phyloP scores from a whole-genome alignment of 2,797 vertebrate genomes.

The Buceros bicornis region DNA sequence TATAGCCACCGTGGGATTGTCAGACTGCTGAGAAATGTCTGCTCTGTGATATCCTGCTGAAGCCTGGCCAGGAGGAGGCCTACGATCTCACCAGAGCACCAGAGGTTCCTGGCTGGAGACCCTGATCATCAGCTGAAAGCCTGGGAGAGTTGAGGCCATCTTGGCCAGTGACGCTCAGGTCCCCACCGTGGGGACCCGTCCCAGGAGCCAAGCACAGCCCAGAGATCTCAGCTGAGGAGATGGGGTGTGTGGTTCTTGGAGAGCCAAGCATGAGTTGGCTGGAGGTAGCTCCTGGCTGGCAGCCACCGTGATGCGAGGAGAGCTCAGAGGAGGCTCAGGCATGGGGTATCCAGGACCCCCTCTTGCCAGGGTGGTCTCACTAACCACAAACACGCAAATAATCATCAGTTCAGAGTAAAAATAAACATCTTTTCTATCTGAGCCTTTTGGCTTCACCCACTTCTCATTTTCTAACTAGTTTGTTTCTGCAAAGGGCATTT shows the following conservation, averaged over 20 bases:
- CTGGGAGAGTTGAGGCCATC: background rate
- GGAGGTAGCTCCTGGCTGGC: background rate
- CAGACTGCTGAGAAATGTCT: background rate
- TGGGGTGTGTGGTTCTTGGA: accelerated
- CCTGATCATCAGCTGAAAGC: background rate
- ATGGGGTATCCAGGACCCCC: no score
- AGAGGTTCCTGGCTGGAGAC: background rate
- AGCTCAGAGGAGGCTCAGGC: background rate
- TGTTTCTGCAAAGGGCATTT: background rate
- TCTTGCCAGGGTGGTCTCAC: background rate
- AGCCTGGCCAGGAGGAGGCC: background rate
- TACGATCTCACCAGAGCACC: background rate
- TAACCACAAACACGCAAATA: background rate
- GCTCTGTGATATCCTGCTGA: background rate
- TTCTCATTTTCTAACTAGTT: background rate
- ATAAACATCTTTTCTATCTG: background rate
- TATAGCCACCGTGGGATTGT: background rate
- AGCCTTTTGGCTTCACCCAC: background rate
- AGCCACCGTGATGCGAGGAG: background rate
- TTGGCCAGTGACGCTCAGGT: background rate
- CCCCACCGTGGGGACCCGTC: accelerated
- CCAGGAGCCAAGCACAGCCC: background rate
- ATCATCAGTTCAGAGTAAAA: background rate
- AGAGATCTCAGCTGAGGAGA: background rate
- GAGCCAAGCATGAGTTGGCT: background rate